Percentiles rank a stretch among this genome's conserved stretches.
Conservation (phyloP, 2,888 invertebrate genomes). For the Drosophila suboccidentalis region DNA sequence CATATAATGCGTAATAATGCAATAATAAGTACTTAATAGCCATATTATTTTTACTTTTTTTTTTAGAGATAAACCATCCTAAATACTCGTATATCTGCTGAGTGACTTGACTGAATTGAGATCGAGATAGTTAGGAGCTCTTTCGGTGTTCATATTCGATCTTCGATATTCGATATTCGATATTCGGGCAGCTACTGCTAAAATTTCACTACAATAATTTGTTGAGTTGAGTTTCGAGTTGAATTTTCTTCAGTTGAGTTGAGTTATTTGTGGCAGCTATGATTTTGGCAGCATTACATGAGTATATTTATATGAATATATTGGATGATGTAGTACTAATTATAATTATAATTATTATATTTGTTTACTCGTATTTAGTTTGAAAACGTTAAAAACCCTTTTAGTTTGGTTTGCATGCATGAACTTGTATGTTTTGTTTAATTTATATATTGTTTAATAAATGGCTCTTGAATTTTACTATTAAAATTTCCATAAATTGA, state of each 20-base stretch:
- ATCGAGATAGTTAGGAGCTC: conserved; percentile 31
- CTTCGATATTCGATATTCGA: conserved; percentile 1
- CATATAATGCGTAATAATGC: conserved; percentile 63
- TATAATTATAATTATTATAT: conserved; percentile 25
- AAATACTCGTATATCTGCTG: conserved; percentile 36
- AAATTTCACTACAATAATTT: conserved; percentile 59
- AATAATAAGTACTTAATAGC: conserved; percentile 58
- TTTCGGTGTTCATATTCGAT: conserved; percentile 13
- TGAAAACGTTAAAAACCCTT: conserved; percentile 58
- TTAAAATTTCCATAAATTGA: conserved; percentile 69
- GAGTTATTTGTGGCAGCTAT: conserved; percentile 63
- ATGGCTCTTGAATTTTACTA: conserved; percentile 78
- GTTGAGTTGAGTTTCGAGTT: conserved; percentile 20
- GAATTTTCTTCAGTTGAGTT: conserved; percentile 23
- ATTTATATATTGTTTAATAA: conserved; percentile 59
- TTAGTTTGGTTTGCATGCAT: conserved; percentile 65
- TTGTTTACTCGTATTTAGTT: conserved; percentile 22
- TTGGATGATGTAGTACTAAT: conserved; percentile 43
- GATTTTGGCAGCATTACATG: conserved; percentile 69
- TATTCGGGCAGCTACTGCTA: conserved; percentile 45
- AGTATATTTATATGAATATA: conserved; percentile 30
- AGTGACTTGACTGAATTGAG: conserved; percentile 9
- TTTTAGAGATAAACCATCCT: conserved; percentile 55
- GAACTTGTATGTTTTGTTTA: conserved; percentile 45
- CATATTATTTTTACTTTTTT: conserved; percentile 43